Conservation (phyloP, 1,140 invertebrate species). For the Trichogramma pretiosum region DNA sequence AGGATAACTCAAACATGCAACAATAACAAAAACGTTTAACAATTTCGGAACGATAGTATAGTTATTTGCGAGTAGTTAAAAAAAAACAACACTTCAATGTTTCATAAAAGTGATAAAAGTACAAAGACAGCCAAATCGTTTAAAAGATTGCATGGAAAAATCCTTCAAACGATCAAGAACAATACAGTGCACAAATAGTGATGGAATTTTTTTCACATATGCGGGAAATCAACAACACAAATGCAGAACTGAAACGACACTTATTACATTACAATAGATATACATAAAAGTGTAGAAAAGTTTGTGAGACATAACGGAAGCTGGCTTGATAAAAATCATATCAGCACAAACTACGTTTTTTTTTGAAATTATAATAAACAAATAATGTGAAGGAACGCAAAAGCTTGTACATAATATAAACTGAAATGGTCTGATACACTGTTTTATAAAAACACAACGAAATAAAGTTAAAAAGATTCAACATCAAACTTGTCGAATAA, state of each 20-base stretch:
- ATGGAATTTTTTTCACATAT: slow-evolving; percentile 16
- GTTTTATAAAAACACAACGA: slow-evolving; percentile 22
- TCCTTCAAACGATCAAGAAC: background rate
- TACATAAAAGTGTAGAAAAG: slow-evolving; percentile 8
- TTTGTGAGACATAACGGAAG: too few species aligned
- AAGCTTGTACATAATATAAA: slow-evolving; percentile 12
- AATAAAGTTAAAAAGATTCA: slow-evolving; percentile 15
- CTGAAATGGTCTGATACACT: too few species aligned
- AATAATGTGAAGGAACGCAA: too few species aligned
- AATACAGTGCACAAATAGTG: background rate
- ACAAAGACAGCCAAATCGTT: slow-evolving; percentile 9
- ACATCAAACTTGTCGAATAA: slow-evolving; percentile 14
- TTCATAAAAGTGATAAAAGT: too few species aligned
- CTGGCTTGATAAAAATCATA: too few species aligned
- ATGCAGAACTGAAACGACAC: slow-evolving; percentile 24
- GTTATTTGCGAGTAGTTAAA: too few species aligned
- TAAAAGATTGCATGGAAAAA: slow-evolving; percentile 3
- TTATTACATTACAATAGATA: too few species aligned
- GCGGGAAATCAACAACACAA: slow-evolving; percentile 17
- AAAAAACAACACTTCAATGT: too few species aligned
- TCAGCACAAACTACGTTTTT: too few species aligned
- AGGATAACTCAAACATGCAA: slow-evolving; percentile 50
- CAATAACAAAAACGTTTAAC: too few species aligned
- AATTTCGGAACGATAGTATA: too few species aligned
- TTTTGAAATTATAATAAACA: too few species aligned